These are phyloP conservation scores for Drosophila austrosaltans DNA, from an alignment of 2,888 invertebrate genomes.

Conservation along the genomic window DNA sequence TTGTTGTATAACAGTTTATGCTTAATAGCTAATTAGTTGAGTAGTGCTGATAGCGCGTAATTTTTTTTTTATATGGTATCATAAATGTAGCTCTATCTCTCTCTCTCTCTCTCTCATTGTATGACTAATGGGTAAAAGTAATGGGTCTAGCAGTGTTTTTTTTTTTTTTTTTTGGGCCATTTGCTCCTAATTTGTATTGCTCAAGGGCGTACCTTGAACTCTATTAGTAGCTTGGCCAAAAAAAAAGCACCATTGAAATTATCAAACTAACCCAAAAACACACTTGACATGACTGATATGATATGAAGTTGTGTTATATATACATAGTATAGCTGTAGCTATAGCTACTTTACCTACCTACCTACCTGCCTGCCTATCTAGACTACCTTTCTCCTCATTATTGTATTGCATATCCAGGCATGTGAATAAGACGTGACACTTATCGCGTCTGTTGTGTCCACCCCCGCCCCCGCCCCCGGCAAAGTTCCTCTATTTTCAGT, in stretches of 20 bases:
- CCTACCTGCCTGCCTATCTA: not conserved
- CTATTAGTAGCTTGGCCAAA: slow-evolving; percentile 5
- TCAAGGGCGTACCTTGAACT: slow-evolving; percentile 46
- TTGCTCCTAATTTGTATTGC: not conserved
- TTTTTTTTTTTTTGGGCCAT: not conserved
- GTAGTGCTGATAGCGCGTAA: not conserved
- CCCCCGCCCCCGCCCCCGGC: slow-evolving; percentile 40
- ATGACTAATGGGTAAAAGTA: slow-evolving; percentile 25
- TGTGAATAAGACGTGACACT: slow-evolving; percentile 62
- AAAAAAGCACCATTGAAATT: slow-evolving; percentile 19
- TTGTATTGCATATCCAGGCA: slow-evolving; percentile 45
- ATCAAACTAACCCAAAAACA: slow-evolving; percentile 42
- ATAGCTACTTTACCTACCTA: not conserved
- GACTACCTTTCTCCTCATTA: slow-evolving; percentile 4
- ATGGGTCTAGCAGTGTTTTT: slow-evolving; percentile 22
- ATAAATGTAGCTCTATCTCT: not conserved
- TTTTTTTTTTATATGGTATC: not conserved
- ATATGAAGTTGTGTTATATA: slow-evolving; percentile 13
- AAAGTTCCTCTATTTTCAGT: slow-evolving; percentile 11
- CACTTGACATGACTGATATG: slow-evolving; percentile 44
- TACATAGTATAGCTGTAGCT: slow-evolving; percentile 12
- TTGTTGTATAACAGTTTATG: slow-evolving; percentile 7
- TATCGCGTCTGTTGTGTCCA: slow-evolving; percentile 34
- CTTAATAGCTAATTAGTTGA: not conserved
- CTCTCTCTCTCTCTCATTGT: not conserved